Conservation (phyloP, 2,113 vertebrate species). For the Columba janthina region DNA sequence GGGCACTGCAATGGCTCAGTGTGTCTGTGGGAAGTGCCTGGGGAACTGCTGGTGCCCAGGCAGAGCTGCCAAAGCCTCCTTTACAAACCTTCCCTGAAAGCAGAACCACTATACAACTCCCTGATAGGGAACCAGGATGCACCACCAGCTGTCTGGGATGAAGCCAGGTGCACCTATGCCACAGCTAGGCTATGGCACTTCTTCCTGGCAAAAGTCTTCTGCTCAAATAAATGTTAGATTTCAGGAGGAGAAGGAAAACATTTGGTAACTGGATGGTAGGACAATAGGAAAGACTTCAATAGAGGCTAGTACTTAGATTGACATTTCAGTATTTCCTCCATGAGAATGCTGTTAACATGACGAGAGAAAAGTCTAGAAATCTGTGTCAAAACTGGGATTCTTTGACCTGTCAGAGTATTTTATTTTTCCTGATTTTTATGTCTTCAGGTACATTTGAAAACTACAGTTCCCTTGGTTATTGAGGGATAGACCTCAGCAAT, state of each 20-base stretch:
- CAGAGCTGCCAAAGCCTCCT: neutral
- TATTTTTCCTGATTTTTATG: neutral
- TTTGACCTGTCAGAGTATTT: neutral
- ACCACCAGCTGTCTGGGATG: neutral
- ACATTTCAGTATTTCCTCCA: neutral
- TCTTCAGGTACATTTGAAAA: neutral
- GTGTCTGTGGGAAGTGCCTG: neutral
- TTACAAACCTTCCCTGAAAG: neutral
- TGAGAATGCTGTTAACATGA: neutral
- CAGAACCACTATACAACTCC: neutral
- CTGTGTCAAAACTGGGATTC: neutral
- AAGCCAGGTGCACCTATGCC: neutral
- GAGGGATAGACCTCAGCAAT: neutral
- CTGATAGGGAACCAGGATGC: neutral
- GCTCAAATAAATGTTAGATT: neutral
- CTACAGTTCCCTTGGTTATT: neutral
- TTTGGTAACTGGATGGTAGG: neutral
- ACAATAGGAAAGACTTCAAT: neutral
- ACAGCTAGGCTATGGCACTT: neutral
- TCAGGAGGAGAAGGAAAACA: neutral
- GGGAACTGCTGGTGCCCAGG: rapidly evolving
- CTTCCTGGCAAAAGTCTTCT: neutral
- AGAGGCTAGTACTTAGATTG: neutral
- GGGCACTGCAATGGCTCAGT: neutral
- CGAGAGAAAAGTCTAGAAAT: neutral